Evolutionary conservation across 2,797 vertebrate species (phyloP).

Genomic region (Philypnodon macrostomus): DNA sequence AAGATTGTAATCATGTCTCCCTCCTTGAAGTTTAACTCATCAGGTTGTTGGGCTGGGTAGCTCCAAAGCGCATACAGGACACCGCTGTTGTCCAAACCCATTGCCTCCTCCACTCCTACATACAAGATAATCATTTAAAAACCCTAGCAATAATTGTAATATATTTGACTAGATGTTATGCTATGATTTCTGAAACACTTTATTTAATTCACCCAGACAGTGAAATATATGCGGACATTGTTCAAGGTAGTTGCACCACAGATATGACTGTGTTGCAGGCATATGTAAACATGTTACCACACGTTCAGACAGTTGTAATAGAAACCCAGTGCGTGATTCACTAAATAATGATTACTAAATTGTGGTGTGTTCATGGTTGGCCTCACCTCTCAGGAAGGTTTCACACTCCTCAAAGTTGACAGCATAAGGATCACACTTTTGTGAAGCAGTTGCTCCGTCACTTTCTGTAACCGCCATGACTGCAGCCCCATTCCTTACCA

Average conservation of each 20-base stretch:
- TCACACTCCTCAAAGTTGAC: constrained; percentile 82
- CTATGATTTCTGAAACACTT: too few relatives aligned
- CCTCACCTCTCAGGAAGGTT: constrained; percentile 83
- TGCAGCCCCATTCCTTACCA: constrained; percentile 88
- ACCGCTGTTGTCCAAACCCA: constrained; percentile 85
- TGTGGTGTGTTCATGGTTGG: constrained; percentile 1
- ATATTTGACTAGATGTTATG: too few relatives aligned
- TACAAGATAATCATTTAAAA: neutral
- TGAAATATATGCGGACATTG: too few relatives aligned
- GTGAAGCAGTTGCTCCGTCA: constrained; percentile 82
- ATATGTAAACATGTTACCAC: constrained; percentile 1
- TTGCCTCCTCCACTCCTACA: constrained; percentile 84
- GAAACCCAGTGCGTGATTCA: constrained; percentile 18
- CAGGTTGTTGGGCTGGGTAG: constrained; percentile 82
- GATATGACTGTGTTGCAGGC: neutral
- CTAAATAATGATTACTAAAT: neutral
- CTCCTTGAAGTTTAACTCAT: constrained; percentile 88
- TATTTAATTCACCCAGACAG: too few relatives aligned
- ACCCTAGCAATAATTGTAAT: too few relatives aligned
- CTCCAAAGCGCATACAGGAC: constrained; percentile 88
- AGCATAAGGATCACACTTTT: constrained; percentile 90
- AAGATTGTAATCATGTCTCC: constrained; percentile 90
- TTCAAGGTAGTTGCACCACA: neutral
- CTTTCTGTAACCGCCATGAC: constrained; percentile 86
- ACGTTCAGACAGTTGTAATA: neutral